Conservation (phyloP, 2,888 invertebrate species). For the Xiphydria camelus region DNA sequence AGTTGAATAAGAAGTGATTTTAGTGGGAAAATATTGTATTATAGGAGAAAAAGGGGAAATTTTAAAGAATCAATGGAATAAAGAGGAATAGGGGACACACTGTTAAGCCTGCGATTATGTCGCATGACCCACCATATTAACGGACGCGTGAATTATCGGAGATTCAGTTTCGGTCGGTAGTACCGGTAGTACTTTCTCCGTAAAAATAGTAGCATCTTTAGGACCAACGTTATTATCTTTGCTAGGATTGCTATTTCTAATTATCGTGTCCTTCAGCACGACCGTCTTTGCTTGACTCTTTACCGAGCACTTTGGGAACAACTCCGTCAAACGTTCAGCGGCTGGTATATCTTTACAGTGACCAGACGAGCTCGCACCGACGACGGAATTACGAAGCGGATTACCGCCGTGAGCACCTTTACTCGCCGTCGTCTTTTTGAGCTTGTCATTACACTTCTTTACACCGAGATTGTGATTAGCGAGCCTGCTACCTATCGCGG, state of each 20-base stretch:
- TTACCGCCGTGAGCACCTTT: slow-evolving; percentile 11
- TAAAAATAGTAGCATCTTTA: not conserved
- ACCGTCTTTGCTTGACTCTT: slow-evolving; percentile 52
- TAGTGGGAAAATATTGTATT: too few relatives aligned
- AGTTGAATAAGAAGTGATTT: too few relatives aligned
- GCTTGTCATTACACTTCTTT: slow-evolving; percentile 47
- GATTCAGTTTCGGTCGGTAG: not conserved
- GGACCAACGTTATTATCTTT: slow-evolving; percentile 6
- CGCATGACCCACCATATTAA: too few relatives aligned
- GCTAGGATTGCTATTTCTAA: slow-evolving; percentile 42
- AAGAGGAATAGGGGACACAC: too few relatives aligned
- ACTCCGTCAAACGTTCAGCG: slow-evolving; percentile 30
- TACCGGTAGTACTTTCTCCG: not conserved
- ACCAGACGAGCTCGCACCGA: too few relatives aligned
- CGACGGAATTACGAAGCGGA: slow-evolving; percentile 2
- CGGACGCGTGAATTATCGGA: too few relatives aligned
- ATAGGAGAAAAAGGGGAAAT: too few relatives aligned
- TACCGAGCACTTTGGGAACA: slow-evolving; percentile 53
- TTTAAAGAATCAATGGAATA: too few relatives aligned
- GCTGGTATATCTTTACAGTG: slow-evolving; percentile 25
- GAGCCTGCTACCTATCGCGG: slow-evolving; percentile 57
- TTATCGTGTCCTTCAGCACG: slow-evolving; percentile 53
- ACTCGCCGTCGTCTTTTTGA: slow-evolving; percentile 30
- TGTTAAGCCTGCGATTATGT: too few relatives aligned
- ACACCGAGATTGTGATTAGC: slow-evolving; percentile 59